Base-by-base conservation (phyloP, 1,140 invertebrate species). In the Musca domestica region DNA sequence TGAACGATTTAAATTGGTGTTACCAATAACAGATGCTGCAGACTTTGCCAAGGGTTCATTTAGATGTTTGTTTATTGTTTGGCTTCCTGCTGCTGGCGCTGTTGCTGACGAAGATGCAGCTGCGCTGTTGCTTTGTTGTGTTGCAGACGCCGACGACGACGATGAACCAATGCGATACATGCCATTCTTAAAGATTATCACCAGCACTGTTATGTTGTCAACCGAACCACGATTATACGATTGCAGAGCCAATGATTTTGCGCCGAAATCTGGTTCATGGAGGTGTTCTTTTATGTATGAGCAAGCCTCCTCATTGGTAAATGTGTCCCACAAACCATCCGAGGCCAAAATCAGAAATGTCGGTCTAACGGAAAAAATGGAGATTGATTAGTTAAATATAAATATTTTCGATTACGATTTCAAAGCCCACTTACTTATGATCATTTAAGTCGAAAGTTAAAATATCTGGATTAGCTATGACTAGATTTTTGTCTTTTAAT, bases 251-350 rank as follows among this genome's bases (percentile, higher is more conserved):
- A 98, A 86, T 77, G 91, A 94, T 83, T 95, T 95, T 46, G 95
- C 95, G 66, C 95, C 95, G 84, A 87, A 93, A 81, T 92, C 89
- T 20, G 92, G 87, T 83, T 96, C 94, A 73, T 92, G 86, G 19
- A 96, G 85, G 70, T 90, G 87, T 72, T 92, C 88, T 79, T 90
- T 90, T 30, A 95, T 89, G 82, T 92, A 97, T 71, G 90, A 88
- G 14, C 96, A 89, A 54, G 95, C 95, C 82, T 98, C 95, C 82
- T 98, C 95, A 83, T 98, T 98, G 17, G 87, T 87, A 76, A 97
- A 96, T 27, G 92, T 95, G 83, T 98, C 96, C 95, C 95, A 98
- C 9, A 98, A 85, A 12, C 96, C 96, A 87, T 98, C 96, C 2
- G 95, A 93, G 12, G 96, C 96, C 22, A 98, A 83, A 68, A 98